Evolutionary conservation across 2,888 invertebrate species (phyloP), one percentile per base, ranked within the genome.

Genomic region (Bhutanitis thaidina): DNA sequence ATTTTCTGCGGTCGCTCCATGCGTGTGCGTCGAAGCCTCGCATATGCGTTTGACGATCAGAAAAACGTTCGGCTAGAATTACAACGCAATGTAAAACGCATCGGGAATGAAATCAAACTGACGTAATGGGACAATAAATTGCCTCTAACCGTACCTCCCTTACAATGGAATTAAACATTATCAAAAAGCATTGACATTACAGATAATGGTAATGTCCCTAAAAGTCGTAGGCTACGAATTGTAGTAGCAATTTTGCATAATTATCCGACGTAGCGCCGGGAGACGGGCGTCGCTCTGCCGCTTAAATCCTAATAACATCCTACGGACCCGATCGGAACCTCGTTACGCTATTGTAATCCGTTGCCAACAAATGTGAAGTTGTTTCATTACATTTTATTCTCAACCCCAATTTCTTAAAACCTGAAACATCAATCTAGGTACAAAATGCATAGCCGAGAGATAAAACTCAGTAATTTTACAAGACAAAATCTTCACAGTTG

Each of bases 181-280:
- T 85, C 84, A 87, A 80, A 87, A 86, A 81, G 79, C 80, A 81
- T 77, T 77, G 71, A 86, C 86, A 86, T 88, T 84, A 82, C 75
- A 77, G 71, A 76, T 87, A 86, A 88, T 79, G 87, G 84, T 82
- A 75, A 85, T 86, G 84, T 64, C 75, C 77, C 74, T 80, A 82
- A 88, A 87, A 87, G 76, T 80, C 75, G 76, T 81, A 83, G 82
- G 71, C 74, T 78, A 76, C 74, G 80, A 88, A 80, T 87, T 71
- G 87, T 84, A 80, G 80, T 67, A 84, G 83, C 86, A 83, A 87
- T 88, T 89, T 88, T 83, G 86, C 88, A 89, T 88, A 89, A 89
- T 89, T 88, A 87, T 79, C 76, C 71, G 69, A 71, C 74, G 72
- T 72, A 72, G 71, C 65, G 71, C 65, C 68, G 64, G 67, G 78